Evolutionary conservation across 2,797 vertebrate species (phyloP), one percentile per base, ranked within the genome.

Genomic region (Triplophysa yarkandensis): DNA sequence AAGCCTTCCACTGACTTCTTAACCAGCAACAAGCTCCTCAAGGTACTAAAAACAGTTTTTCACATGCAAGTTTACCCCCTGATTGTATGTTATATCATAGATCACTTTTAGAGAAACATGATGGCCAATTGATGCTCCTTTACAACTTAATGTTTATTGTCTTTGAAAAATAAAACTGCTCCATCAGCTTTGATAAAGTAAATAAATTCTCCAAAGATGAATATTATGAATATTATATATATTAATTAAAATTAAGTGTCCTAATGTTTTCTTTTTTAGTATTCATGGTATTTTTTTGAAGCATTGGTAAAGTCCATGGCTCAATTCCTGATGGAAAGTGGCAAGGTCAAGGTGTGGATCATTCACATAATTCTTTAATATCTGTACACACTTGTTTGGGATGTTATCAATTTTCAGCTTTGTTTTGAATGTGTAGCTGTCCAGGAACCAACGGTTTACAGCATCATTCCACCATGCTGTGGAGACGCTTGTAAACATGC

Each of bases 281-380:
- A 98, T 88, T 99, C 98, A 0, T 99, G 98, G 98, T 98, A 98
- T 93, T 99, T 99, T 93, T 98, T 98, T 84, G 96, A 99, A 89
- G 93, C 95, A 77, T 86, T 99, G 81, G 94, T 98, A 85, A 99
- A 99, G 86, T 99, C 98, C 80, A 98, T 99, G 97, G 96, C 96
- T 77, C 97, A 99, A 84, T 94, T 97, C 85, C 86, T 99, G 90
- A 94, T 98, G 82, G 94, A 98, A 88, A 98, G 95, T 84, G 88
- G 91, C 74, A 99, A 98, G 91, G 93, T 98, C 52, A 99, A 96
- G 94, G 98, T 99, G 89, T 79, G 94, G 71, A 50, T 34, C 19
- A 52, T 52, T 19, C 25, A 57, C 23, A 25, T 25, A 27, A 25
- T 27, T 27, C 19, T 27, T 23, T 27, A 2, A 16, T 27, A 14